Conservation (phyloP, 2,888 invertebrate genomes). For the Heliconius ismenius region DNA sequence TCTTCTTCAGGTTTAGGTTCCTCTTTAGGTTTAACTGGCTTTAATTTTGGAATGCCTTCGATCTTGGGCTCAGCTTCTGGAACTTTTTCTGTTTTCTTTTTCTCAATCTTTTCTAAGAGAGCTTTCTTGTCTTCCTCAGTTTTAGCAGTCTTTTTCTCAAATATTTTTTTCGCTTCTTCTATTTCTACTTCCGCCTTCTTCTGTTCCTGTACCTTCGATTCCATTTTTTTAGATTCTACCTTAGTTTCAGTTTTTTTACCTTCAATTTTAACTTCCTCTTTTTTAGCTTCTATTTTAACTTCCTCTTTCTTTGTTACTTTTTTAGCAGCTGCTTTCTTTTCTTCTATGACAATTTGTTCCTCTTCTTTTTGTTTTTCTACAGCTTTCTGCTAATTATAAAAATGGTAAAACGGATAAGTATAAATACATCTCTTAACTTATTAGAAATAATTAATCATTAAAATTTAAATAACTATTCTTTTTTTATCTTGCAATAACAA, state of each 20-base stretch:
- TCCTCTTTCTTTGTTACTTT: constrained; percentile 68
- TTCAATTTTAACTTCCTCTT: constrained; percentile 59
- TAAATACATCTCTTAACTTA: not conserved
- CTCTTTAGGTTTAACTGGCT: constrained; percentile 78
- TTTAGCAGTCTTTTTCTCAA: constrained; percentile 75
- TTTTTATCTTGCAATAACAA: not conserved
- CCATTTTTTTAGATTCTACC: constrained; percentile 63
- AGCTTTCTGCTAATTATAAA: constrained; percentile 35
- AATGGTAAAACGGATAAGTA: not conserved
- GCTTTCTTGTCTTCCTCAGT: constrained; percentile 78
- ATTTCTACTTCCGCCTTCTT: constrained; percentile 71
- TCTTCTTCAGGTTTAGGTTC: constrained; percentile 74
- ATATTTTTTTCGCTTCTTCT: constrained; percentile 74
- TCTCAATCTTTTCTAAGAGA: constrained; percentile 78
- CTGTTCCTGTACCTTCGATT: constrained; percentile 63
- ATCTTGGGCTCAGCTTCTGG: constrained; percentile 80
- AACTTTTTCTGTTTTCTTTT: constrained; percentile 76
- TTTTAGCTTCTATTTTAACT: constrained; percentile 56
- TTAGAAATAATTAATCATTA: not conserved
- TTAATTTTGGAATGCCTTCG: constrained; percentile 84
- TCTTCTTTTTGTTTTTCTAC: constrained; percentile 43
- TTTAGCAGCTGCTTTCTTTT: constrained; percentile 63
- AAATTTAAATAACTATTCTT: not conserved
- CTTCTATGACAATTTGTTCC: constrained; percentile 38
- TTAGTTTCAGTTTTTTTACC: constrained; percentile 58